A percentile compares a stretch with the other conserved stretches of the same genome.
phyloP scores from a whole-genome alignment of 2,888 invertebrate species.

The Idaea dimidiata region DNA sequence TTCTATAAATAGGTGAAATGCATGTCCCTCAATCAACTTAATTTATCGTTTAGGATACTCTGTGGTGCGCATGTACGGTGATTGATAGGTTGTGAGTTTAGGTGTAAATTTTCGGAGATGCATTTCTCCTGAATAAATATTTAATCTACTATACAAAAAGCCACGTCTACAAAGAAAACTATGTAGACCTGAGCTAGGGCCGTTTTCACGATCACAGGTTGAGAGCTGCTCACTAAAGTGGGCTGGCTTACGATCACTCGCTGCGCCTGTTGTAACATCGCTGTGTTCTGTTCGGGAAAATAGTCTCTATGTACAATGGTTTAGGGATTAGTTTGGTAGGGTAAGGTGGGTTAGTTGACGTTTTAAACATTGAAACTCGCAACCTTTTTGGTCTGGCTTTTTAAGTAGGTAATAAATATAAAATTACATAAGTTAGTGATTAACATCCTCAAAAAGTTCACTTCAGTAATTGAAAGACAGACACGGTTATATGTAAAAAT shows the following conservation, averaged over 20 bases:
- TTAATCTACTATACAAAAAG: slow-evolving; percentile 11
- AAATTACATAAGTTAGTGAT: too few species aligned
- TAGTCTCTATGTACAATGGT: slow-evolving; percentile 15
- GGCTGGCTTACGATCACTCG: slow-evolving; percentile 73
- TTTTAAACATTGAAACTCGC: background rate
- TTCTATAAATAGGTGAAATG: too few species aligned
- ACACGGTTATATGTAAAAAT: too few species aligned
- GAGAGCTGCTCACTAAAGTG: slow-evolving; percentile 66
- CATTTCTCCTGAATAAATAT: too few species aligned
- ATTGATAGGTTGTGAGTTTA: too few species aligned
- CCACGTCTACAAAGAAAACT: slow-evolving; percentile 19
- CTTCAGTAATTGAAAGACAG: too few species aligned
- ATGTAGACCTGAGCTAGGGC: slow-evolving; percentile 41
- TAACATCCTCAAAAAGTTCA: too few species aligned
- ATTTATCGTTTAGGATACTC: too few species aligned
- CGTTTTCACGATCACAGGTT: slow-evolving; percentile 68
- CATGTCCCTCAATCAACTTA: too few species aligned
- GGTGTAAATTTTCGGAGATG: too few species aligned
- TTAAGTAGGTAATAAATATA: too few species aligned
- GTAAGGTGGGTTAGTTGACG: background rate
- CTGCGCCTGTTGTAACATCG: slow-evolving; percentile 74
- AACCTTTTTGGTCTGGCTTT: background rate
- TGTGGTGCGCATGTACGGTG: too few species aligned
- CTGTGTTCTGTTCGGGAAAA: slow-evolving; percentile 58
- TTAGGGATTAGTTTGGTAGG: background rate